Evolutionary conservation across 2,888 invertebrate species (phyloP), one percentile per base, ranked within the genome.

Genomic region (Perdita meconis): DNA sequence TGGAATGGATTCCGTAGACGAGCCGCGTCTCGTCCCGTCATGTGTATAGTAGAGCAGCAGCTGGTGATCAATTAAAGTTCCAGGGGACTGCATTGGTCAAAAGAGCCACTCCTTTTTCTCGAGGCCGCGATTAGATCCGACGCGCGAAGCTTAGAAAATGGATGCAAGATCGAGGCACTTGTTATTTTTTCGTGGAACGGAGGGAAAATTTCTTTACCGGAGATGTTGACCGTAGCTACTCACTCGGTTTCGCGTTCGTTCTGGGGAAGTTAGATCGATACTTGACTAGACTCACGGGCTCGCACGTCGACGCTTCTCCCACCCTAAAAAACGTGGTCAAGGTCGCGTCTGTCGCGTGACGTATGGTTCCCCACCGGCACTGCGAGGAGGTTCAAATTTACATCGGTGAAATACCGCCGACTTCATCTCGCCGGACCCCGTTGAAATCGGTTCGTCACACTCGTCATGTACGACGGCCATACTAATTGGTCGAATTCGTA

Each of bases 401-500:
- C 82, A 80, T 84, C 57, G 47, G 77, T 75, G 82, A 81, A 82
- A 79, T 77, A 78, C 70, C 72, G 75, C 57, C 81, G 61, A 73
- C 75, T 76, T 81, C 77, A 69, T 82, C 71, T 68, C 71, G 65
- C 65, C 38, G 56, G 55, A 59, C 55, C 24, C 61, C 67, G 76
- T 75, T 80, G 77, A 86, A 88, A 86, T 88, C 82, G 83, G 80
- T 86, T 88, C 79, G 88, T 86, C 87, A 87, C 86, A 86, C 86
- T 85, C 82, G 80, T 86, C 82, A 53, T 65, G 77, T 75, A 79
- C 68, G 74, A 77, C 75, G 72, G 70, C 56, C 78, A 74, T 82
- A 56, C 67, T 72, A 66, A 78, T 66, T 64, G 57, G 56, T 42
- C 57, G 42, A 56, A 80, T 83, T 72, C 80, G 61, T 77, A 78